phyloP scores from a whole-genome alignment of 2,113 vertebrate genomes.

The Caranx melampygus region DNA sequence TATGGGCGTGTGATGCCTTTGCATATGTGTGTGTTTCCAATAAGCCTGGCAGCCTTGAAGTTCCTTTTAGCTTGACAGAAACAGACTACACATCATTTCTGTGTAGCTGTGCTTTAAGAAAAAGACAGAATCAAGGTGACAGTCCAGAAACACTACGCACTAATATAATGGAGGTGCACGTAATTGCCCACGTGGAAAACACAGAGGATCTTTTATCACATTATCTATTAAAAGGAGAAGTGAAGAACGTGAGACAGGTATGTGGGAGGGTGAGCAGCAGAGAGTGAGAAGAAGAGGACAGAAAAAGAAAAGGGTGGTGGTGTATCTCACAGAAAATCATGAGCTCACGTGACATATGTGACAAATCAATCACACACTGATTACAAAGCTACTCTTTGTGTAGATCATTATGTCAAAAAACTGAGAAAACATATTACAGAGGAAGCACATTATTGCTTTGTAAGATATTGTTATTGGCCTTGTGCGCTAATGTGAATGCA shows the following conservation, averaged over 20 bases:
- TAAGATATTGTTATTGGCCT: slow-evolving; percentile 1
- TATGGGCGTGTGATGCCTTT: slow-evolving; percentile 9
- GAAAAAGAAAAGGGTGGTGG: slow-evolving; percentile 1
- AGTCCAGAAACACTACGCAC: slow-evolving; percentile 9
- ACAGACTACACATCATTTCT: slow-evolving; percentile 43
- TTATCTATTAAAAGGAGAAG: slow-evolving; percentile 61
- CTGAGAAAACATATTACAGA: background rate
- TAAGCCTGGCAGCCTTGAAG: slow-evolving; percentile 57
- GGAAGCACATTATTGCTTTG: background rate
- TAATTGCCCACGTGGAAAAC: slow-evolving; percentile 41
- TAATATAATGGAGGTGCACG: slow-evolving; percentile 24
- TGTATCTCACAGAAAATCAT: slow-evolving; percentile 27
- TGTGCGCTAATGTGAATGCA: slow-evolving; percentile 34
- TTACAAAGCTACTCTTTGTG: background rate
- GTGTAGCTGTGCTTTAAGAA: slow-evolving; percentile 4
- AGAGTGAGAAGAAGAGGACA: slow-evolving; percentile 40
- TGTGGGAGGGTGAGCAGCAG: slow-evolving; percentile 52
- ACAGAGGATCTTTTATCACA: slow-evolving; percentile 41
- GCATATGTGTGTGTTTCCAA: slow-evolving; percentile 39
- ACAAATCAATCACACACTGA: background rate
- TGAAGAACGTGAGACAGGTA: slow-evolving; percentile 47
- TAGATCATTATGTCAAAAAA: background rate
- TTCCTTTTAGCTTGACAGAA: slow-evolving; percentile 62
- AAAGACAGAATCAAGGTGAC: slow-evolving; percentile 33
- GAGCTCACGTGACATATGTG: background rate